A percentile compares a stretch with the other conserved stretches of the same genome.
phyloP scores from a whole-genome alignment of 2,113 vertebrate genomes.

The Falco punctatus region DNA sequence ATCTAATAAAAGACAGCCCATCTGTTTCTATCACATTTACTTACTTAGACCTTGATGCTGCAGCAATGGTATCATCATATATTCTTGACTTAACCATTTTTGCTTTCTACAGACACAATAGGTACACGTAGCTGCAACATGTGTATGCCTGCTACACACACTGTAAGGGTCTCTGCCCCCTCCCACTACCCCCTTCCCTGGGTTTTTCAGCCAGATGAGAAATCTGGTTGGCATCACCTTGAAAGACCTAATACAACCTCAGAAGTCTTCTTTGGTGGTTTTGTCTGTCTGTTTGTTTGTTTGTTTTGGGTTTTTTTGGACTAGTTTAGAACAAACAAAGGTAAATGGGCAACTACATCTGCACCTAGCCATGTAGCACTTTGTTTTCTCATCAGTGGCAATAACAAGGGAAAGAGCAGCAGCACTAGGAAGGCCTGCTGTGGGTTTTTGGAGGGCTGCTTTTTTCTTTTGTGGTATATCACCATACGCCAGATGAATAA shows the following conservation, averaged over 20 bases:
- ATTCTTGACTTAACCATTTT: neutral
- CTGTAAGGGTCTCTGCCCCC: neutral
- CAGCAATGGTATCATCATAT: neutral
- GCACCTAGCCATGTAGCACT: neutral
- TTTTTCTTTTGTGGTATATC: neutral
- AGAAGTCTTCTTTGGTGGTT: no score
- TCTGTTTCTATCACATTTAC: neutral
- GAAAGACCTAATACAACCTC: neutral
- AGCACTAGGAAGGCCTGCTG: neutral
- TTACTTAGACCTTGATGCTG: neutral
- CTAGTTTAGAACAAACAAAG: neutral
- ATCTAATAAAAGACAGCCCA: neutral
- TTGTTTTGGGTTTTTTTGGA: no score
- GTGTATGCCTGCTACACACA: accelerated
- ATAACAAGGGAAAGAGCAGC: neutral
- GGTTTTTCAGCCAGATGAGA: neutral
- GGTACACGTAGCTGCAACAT: neutral
- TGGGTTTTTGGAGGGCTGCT: neutral
- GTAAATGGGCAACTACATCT: neutral
- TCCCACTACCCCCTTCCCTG: neutral
- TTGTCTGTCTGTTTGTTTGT: no score
- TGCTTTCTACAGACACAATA: neutral
- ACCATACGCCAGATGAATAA: neutral
- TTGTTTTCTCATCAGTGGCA: no score
- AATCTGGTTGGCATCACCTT: neutral